Base-by-base conservation (phyloP, 2,888 invertebrate genomes). In the Thecocarcelia acutangulata region DNA sequence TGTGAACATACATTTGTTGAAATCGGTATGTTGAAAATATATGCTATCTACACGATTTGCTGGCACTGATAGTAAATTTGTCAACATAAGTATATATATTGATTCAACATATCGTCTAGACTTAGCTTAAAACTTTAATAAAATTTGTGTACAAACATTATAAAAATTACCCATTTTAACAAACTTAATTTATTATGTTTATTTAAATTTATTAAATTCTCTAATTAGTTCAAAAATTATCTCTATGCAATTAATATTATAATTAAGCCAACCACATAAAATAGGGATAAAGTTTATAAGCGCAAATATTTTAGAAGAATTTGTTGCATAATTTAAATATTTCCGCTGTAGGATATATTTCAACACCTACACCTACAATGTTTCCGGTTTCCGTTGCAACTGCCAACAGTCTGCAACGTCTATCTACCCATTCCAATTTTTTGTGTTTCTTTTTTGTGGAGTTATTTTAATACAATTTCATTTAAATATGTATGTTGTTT, bases 301-400 rank as follows among this genome's bases (percentile, higher is more conserved):
- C 46, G 68, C 52, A 44, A 46, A 58, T 40, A 74, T 48, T 56
- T 48, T 33, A 74, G 46, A 59, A 66, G 46, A 61, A 68, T 69
- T 69, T 76, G 37, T 54, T 76, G 24, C 42, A 54, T 21, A 69
- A 46, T 63, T 46, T 54, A 69, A 69, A 74, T 58, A 44, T 72
- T 61, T 74, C 68, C 79, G 73, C 46, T 56, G 59, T 52, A 54
- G 63, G 52, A 68, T 72, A 73, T 44, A 72, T 56, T 58, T 79
- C 56, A 64, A 78, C 82, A 81, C 81, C 72, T 77, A 72, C 74
- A 72, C 70, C 54, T 61, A 56, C 56, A 66, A 77, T 44, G 56
- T 48, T 73, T 81, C 77, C 81, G 66, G 61, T 56, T 73, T 77
- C 72, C 76, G 46, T 54, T 74, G 54, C 54, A 77, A 48, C 37